Evolutionary conservation across 2,888 invertebrate species (phyloP).

Genomic region (Nycteola revayana): DNA sequence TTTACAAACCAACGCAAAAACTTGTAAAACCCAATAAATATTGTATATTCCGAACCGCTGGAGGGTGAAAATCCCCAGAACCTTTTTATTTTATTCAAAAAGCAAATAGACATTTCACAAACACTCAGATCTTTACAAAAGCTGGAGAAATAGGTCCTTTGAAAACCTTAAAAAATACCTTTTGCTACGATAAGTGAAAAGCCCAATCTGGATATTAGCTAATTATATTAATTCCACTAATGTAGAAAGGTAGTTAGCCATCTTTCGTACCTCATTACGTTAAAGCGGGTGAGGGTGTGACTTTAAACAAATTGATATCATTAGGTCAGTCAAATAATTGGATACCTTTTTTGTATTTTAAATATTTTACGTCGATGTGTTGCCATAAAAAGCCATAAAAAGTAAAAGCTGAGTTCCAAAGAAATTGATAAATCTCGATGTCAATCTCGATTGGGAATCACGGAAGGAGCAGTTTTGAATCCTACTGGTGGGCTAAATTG

Average conservation of each 20-base stretch:
- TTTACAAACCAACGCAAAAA: too few species aligned
- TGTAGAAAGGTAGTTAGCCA: too few species aligned
- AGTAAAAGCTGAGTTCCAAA: too few species aligned
- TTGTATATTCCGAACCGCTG: neutral
- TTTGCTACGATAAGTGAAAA: constrained; percentile 6
- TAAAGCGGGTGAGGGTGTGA: constrained; percentile 12
- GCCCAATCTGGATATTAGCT: constrained; percentile 18
- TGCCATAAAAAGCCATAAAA: too few species aligned
- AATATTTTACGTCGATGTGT: too few species aligned
- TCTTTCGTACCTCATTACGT: constrained; percentile 22
- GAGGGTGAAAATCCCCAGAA: constrained; percentile 10
- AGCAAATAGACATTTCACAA: constrained; percentile 13
- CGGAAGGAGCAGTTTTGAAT: too few species aligned
- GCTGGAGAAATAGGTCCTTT: constrained; percentile 1
- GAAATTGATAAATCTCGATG: too few species aligned
- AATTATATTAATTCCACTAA: constrained; percentile 22
- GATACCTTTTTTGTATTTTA: too few species aligned
- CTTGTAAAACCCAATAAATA: neutral
- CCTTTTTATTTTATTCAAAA: constrained; percentile 3
- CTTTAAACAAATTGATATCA: too few species aligned
- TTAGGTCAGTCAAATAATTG: too few species aligned
- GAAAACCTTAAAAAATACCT: constrained; percentile 4
- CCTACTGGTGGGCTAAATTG: too few species aligned
- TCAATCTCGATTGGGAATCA: too few species aligned
- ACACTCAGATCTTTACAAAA: constrained; percentile 10